Base-by-base conservation (phyloP, 2,797 vertebrate genomes). In the Hyperoplus lanceolatus region DNA sequence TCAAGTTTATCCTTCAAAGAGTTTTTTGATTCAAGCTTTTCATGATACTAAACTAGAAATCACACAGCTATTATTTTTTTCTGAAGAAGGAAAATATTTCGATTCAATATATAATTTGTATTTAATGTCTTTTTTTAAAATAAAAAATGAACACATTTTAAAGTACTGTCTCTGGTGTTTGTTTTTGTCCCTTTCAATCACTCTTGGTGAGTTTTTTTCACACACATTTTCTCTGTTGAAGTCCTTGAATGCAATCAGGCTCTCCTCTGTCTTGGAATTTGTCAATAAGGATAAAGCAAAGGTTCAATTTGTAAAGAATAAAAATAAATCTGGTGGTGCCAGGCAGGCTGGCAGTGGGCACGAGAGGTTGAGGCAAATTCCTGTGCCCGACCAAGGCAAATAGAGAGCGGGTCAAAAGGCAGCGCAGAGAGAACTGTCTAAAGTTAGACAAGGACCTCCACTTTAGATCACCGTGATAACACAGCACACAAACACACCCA, bases 61-160 rank as follows among this genome's bases (percentile, higher is more conserved):
- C 91, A 94, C 91, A 95, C 88, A 89, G 84, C 82, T 92, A 82
- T 92, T 82, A 77, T 89, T 92, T 94, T 29, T 93, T 87, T 91
- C 92, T 82, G 59, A 92, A 84, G 92, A 94, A 91, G 71, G 74
- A 93, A 93, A 90, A 89, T 57, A 89, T 87, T 93, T 92, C 93
- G 86, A 90, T 94, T 93, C 92, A 85, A 93, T 90, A 87, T 94
- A 93, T 95, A 79, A 92, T 95, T 94, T 96, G 94, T 97, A 96
- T 96, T 97, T 96, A 96, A 96, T 94, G 93, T 96, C 92, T 92
- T 94, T 96, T 29, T 94, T 94, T 94, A 92, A 82, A 95, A 95
- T 93, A 93, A 94, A 93, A 94, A 92, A 61, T 92, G 90, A 94
- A 96, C 92, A 92, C 93, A 94, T 96, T 96, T 96, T 93, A 94